Base-by-base conservation (phyloP, 2,888 invertebrate species). In the Andrena hattorfiana region DNA sequence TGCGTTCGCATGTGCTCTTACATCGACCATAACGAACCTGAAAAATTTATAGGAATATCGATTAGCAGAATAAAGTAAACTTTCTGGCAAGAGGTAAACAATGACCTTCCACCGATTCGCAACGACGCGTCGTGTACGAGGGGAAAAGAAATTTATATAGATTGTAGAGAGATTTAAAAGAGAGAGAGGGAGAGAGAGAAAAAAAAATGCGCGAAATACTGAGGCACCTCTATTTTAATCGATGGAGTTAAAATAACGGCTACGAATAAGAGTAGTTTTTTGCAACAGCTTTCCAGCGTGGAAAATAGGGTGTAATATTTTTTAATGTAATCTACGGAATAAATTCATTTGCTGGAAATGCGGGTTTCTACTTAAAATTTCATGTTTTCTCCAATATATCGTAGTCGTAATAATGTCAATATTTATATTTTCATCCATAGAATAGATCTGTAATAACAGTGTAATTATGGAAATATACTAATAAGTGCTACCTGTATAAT, bases 261-360 rank as follows among this genome's bases (percentile, higher is more conserved):
- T 74, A 69, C 54, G 62, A 66, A 76, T 78, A 80, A 75, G 77
- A 73, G 63, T 71, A 71, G 74, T 59, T 75, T 78, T 62, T 78
- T 35, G 70, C 60, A 77, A 74, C 72, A 66, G 81, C 75, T 80
- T 85, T 80, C 70, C 76, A 83, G 77, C 66, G 72, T 69, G 73
- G 63, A 76, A 42, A 81, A 74, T 77, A 74, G 80, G 83, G 80
- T 85, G 88, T 83, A 86, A 86, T 89, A 79, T 89, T 89, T 89
- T 88, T 84, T 89, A 89, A 85, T 83, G 85, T 85, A 83, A 86
- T 83, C 82, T 84, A 85, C 84, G 84, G 77, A 87, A 88, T 85
- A 88, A 89, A 89, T 87, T 84, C 60, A 68, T 83, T 84, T 83
- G 74, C 83, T 85, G 81, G 83, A 84, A 85, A 75, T 81, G 75